phyloP scores from a whole-genome alignment of 2,797 vertebrate genomes.

The Esox lucius region DNA sequence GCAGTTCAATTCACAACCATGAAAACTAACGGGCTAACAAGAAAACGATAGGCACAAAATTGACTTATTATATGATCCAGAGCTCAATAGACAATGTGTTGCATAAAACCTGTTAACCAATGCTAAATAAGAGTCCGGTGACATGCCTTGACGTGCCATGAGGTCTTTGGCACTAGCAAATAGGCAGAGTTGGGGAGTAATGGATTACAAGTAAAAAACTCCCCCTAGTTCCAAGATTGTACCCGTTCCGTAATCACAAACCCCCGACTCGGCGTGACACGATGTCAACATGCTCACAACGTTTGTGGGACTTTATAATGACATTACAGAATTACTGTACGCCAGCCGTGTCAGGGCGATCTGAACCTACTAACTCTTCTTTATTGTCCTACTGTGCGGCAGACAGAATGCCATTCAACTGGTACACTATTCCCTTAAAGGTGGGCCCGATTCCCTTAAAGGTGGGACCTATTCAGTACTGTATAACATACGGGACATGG shows the following conservation, averaged over 20 bases:
- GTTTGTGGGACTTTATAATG: background rate
- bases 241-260: background rate
- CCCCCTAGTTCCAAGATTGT: background rate
- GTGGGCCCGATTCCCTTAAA: background rate
- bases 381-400: background rate
- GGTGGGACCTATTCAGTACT: background rate
- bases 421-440: background rate
- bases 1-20: no score
- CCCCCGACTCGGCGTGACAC: background rate
- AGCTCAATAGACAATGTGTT: no score
- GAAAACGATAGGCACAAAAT: no score
- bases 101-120: no score
- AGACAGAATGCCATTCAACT: background rate
- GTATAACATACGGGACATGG: background rate
- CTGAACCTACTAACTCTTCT: background rate
- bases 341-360: background rate
- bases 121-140: no score
- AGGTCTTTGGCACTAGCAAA: no score
- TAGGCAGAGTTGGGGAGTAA: no score
- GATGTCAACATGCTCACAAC: background rate
- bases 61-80: no score
- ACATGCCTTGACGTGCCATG: no score
- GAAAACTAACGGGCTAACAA: no score
- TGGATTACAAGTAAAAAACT: no score
- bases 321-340: background rate